Evolutionary conservation across 2,797 vertebrate genomes (phyloP), one percentile per base, ranked within the genome.

Genomic region (Crossoptilon crossoptilon): DNA sequence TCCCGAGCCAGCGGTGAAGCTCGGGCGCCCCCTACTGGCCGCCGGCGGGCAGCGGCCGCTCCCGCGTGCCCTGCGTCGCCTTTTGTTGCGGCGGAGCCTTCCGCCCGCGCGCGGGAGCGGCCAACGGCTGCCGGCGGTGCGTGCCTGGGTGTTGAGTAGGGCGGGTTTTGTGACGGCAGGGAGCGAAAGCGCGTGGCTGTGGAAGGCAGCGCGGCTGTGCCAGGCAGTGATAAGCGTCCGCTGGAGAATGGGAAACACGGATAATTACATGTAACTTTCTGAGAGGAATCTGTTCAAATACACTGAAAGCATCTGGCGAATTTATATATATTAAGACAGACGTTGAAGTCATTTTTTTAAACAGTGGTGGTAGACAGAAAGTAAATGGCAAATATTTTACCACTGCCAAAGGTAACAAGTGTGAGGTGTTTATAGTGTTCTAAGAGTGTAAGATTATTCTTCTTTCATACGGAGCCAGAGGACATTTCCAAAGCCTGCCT

Each of bases 21-120:
- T 97, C 97, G 98, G 98, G 98, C 98, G 97, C 98, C 99, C 98
- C 98, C 98, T 99, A 98, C 98, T 98, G 99, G 97, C 94, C 56
- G 73, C 14, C 48, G 2, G 48, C n/a, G 10, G 67, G 41, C 69
- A 96, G 62, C 35, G 22, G 23, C 56, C 29, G 35, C 33, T 60
- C 8, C 62, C 56, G 33, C 29, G 13, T 5, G 44, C 82, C 56
- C 62, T 3, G 16, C 39, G 26, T 10, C 5, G 85, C 68, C 87
- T 87, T 91, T 76, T 84, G 90, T 94, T 62, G 53, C 63, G 37
- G 35, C 31, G 62, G 19, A 55, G 33, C 33, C 24, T 26, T 29
- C 59, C 35, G 23, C 29, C 19, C 29, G 44, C 44, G 31, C 58
- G 37, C 31, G 58, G 67, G 39, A 26, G 79, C n/a, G 48, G 4